Percentiles rank a stretch among this genome's conserved stretches.
These are phyloP conservation scores for Auanema sp. DNA, from an alignment of 2,888 invertebrate genomes.

Conservation along the genomic window DNA sequence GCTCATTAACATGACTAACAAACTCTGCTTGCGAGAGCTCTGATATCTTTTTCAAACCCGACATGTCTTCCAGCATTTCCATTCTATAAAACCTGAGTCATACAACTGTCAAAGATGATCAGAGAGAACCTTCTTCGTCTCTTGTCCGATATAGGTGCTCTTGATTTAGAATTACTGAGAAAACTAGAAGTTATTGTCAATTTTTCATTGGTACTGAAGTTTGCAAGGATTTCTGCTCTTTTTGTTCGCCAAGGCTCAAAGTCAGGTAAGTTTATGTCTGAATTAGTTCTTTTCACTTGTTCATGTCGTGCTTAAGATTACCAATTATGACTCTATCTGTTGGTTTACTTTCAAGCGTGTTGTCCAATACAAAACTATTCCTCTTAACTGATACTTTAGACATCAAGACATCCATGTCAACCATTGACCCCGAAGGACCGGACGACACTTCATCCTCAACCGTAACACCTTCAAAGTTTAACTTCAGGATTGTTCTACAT, in stretches of 20 bases:
- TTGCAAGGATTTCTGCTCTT: conserved; percentile 79
- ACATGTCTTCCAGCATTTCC: conserved; percentile 92
- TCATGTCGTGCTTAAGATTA: not conserved
- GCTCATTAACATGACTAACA: conserved; percentile 69
- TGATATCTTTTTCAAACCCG: conserved; percentile 79
- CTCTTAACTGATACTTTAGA: conserved; percentile 3
- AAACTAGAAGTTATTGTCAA: conserved; percentile 82
- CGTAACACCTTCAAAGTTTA: conserved; percentile 4
- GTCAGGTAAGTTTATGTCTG: conserved; percentile 45
- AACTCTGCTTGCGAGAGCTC: conserved; percentile 83
- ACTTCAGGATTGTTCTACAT: conserved; percentile 4
- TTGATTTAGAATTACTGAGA: not conserved
- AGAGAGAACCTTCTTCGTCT: conserved; percentile 11
- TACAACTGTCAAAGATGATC: too few relatives aligned
- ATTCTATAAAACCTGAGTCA: conserved; percentile 71
- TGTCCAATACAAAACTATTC: conserved; percentile 5
- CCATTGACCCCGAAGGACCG: too few relatives aligned
- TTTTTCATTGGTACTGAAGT: conserved; percentile 90
- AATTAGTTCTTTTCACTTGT: conserved; percentile 7
- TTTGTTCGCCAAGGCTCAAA: conserved; percentile 80
- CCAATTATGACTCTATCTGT: conserved; percentile 16
- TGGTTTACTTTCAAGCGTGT: conserved; percentile 19
- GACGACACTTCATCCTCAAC: not conserved
- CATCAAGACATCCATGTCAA: too few relatives aligned
- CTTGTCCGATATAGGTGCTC: conserved; percentile 12